phyloP scores from a whole-genome alignment of 2,113 vertebrate genomes.

The Polypterus bichir region DNA sequence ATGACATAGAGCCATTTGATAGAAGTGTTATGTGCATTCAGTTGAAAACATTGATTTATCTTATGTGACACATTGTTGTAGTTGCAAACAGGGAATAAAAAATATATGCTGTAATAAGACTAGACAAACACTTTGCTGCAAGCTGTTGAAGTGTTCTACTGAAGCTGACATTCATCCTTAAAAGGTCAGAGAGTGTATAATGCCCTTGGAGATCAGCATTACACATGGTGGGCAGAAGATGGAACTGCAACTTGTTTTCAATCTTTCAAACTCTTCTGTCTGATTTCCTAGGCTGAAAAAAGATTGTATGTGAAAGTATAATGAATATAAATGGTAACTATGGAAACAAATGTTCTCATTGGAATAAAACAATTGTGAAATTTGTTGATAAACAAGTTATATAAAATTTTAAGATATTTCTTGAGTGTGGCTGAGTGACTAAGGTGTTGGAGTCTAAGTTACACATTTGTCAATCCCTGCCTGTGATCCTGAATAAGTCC shows the following conservation, averaged over 20 bases:
- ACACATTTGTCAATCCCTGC: no score
- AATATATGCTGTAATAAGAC: background rate
- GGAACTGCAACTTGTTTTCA: background rate
- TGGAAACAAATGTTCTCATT: conserved; percentile 27
- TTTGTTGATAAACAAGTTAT: background rate
- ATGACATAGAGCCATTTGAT: no score
- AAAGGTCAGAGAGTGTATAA: no score
- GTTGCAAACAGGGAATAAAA: background rate
- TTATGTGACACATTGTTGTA: no score
- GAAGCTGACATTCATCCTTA: no score
- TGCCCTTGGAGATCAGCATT: no score
- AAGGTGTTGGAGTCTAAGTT: no score
- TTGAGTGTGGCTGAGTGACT: no score
- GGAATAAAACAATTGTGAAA: background rate
- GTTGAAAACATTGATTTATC: no score
- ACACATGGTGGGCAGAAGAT: background rate
- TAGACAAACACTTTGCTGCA: background rate
- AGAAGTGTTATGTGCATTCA: no score
- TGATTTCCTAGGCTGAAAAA: background rate
- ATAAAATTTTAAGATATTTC: background rate
- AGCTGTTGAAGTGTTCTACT: no score
- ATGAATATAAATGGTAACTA: conserved; percentile 25
- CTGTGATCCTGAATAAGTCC: no score
- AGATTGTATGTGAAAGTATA: conserved; percentile 5
- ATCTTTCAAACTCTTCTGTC: background rate